Conservation (phyloP, 2,797 vertebrate genomes). For the Okamejei kenojei region DNA sequence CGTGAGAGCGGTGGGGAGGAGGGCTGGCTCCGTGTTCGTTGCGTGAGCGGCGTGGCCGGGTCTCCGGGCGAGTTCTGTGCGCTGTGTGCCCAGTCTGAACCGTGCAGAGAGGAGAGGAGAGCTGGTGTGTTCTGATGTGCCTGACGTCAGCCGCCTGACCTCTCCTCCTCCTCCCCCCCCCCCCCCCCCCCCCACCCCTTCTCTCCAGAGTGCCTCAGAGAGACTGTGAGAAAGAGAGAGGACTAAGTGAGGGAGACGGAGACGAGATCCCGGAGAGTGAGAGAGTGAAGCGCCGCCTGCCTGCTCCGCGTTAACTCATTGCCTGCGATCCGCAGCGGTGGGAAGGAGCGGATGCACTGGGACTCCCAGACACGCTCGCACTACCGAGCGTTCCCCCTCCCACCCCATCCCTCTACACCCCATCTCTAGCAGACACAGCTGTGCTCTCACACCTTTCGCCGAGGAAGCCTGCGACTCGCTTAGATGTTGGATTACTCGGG, state of each 20-base stretch:
- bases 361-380: background rate
- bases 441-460: background rate
- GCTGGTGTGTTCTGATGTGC: slow-evolving; percentile 32
- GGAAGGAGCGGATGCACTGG: background rate
- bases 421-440: background rate
- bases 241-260: background rate
- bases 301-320: background rate
- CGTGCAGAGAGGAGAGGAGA: background rate
- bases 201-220: slow-evolving; percentile 2
- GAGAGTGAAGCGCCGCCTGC: too few relatives aligned
- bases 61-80: background rate
- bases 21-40: background rate
- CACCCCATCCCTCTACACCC: background rate
- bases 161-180: background rate
- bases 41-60: too few relatives aligned
- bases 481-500: slow-evolving; percentile 25
- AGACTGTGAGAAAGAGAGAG: background rate
- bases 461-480: slow-evolving; percentile 6
- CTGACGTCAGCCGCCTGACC: slow-evolving; percentile 30
- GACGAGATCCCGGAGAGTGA: background rate
- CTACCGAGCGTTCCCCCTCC: background rate
- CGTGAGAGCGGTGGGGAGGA: background rate
- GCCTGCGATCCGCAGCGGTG: background rate
- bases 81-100: background rate
- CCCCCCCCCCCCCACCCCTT: background rate